Evolutionary conservation across 2,888 invertebrate species (phyloP), one percentile per base, ranked within the genome.

Genomic region (Pinctada fucata): DNA sequence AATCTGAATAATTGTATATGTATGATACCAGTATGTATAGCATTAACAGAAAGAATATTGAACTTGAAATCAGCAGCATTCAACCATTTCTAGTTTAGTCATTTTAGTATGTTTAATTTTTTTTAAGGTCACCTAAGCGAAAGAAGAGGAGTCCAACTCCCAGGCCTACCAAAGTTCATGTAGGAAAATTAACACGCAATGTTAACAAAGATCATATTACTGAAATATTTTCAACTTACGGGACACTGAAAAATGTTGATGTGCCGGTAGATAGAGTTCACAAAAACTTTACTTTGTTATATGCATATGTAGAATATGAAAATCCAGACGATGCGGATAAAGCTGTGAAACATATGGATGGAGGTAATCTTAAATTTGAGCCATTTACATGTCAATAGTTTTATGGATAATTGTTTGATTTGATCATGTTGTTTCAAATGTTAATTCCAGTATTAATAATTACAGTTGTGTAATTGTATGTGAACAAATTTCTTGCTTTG

Each of bases 321-420:
- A 97, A 95, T 76, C 94, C 97, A 0, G 99, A 99, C 86, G 98
- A 99, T 93, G 99, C 99, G 45, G 98, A 99, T 92, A 97, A 98
- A 92, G 99, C 99, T 0, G 97, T 99, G 95, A 99, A 99, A 93
- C 97, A 99, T 91, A 99, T 99, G 99, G 99, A 99, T 93, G 99
- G 99, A 91, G 99, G 96, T 95, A 93, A 58, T 58, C 31, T 31
- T 31, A 31, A 31, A 31, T 31, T 31, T 31, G 31, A 31, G 31
- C 31, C 31, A 31, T 31, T 31, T 31, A 31, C 31, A 31, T 31
- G 31, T 31, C 31, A 31, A 31, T 31, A 31, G 31, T 31, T 31
- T 31, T 31, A 31, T 31, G 31, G 31, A 31, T 31, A 31, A 31
- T 31, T 31, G 31, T 31, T 31, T 31, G 31, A 31, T 31, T 31